Conservation (phyloP, 2,113 vertebrate species). For the Gnathonemus echidnorhynchus region DNA sequence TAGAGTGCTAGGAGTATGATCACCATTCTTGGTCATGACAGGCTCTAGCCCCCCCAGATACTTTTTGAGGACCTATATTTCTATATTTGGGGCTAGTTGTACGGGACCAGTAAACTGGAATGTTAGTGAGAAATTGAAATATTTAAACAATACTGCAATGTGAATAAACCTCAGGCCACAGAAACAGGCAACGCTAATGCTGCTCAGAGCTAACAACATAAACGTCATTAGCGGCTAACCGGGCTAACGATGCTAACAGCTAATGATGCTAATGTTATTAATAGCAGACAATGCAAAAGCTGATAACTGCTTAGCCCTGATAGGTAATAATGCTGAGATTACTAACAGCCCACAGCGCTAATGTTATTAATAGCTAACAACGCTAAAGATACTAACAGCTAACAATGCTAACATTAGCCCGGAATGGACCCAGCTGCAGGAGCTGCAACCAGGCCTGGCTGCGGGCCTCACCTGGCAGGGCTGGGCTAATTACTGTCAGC, state of each 20-base stretch:
- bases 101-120: background rate
- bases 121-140: background rate
- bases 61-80: background rate
- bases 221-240: background rate
- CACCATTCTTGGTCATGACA: background rate
- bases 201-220: background rate
- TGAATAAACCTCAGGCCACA: background rate
- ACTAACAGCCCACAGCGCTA: background rate
- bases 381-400: background rate
- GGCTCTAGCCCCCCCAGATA: no score
- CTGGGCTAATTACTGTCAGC: background rate
- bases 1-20: background rate
- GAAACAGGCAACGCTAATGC: background rate
- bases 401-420: background rate
- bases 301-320: background rate
- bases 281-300: background rate
- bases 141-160: background rate
- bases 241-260: background rate
- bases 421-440: background rate
- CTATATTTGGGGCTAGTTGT: background rate
- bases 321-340: background rate
- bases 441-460: background rate
- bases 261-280: background rate
- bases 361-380: background rate
- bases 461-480: background rate